Percentiles rank a stretch among this genome's conserved stretches.
phyloP scores from a whole-genome alignment of 2,113 vertebrate species.

The Sciurus niger region DNA sequence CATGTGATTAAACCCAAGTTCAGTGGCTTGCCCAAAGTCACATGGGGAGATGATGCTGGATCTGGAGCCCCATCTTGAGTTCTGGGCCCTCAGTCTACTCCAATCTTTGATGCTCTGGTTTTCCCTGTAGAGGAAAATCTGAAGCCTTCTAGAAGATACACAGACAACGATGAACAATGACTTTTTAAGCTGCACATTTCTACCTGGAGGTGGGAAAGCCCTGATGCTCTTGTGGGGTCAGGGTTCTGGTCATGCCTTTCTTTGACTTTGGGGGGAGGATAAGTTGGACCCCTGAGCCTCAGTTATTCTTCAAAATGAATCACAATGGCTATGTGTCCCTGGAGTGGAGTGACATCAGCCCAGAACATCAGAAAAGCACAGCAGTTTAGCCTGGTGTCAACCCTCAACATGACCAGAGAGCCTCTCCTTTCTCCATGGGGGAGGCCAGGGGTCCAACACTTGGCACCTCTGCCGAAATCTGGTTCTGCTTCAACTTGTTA shows the following conservation, averaged over 20 bases:
- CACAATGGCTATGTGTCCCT: neutral
- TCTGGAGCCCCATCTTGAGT: neutral
- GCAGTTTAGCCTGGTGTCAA: rapidly evolving
- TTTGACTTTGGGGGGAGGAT: neutral
- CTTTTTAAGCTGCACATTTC: neutral
- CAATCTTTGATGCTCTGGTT: neutral
- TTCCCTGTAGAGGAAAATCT: neutral
- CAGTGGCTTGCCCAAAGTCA: neutral
- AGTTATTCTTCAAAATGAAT: neutral
- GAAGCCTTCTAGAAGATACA: neutral
- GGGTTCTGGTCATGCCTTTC: neutral
- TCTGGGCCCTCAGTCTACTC: neutral
- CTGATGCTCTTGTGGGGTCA: neutral
- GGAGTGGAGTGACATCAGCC: neutral
- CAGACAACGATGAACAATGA: neutral
- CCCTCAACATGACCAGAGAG: neutral
- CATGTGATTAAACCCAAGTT: neutral
- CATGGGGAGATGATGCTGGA: rapidly evolving
- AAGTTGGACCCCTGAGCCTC: neutral
- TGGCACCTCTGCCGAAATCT: neutral
- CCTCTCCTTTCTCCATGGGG: neutral
- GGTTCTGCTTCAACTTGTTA: neutral
- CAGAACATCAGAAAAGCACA: neutral
- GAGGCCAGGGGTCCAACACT: neutral
- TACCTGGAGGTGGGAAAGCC: neutral